Base-by-base conservation (phyloP, 2,888 invertebrate genomes). In the Anthrax anthrax region DNA sequence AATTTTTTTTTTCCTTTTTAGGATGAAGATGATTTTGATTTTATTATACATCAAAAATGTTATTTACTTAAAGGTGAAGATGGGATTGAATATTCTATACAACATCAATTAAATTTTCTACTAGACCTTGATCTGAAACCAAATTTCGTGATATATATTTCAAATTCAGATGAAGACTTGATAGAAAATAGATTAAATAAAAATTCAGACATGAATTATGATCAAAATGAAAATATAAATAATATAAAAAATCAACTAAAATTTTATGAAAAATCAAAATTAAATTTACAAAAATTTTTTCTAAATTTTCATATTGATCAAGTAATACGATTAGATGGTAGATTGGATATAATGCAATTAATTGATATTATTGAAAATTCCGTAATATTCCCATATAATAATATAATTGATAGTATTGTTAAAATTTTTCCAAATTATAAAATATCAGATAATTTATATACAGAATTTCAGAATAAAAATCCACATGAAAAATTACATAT, bases 321-420 rank as follows among this genome's bases (percentile, higher is more conserved):
- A 56, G 65, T 72, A n/a, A 55, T 73, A 27, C 74, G 73, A 62
- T 57, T 80, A 40, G 78, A 80, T 60, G 78, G 74, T 2, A 66
- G 78, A 32, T 62, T 65, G 36, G 59, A 71, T 19, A 53, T 64
- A 17, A 58, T 64, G 39, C 62, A 71, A 53, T 73, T 77, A 70
- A 67, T 78, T 55, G 56, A 72, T 52, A 62, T 72, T 32, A 51
- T 77, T 38, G 62, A 64, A 51, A 63, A 71, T 52, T 70, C 65
- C 52, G 58, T 78, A 19, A 55, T 59, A 44, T 56, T 59, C 18
- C 53, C 70, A 32, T 65, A 67, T 4, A 39, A 67, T 14, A 63
- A 62, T 23, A 57, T 54, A 46, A 64, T 63, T 1, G 46, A 69
- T 16, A 43, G 67, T 18, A 67, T 70, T 0, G 54, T 59, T 44